These are phyloP conservation scores for Nomada flava DNA, from an alignment of 2,888 invertebrate genomes.

Conservation along the genomic window DNA sequence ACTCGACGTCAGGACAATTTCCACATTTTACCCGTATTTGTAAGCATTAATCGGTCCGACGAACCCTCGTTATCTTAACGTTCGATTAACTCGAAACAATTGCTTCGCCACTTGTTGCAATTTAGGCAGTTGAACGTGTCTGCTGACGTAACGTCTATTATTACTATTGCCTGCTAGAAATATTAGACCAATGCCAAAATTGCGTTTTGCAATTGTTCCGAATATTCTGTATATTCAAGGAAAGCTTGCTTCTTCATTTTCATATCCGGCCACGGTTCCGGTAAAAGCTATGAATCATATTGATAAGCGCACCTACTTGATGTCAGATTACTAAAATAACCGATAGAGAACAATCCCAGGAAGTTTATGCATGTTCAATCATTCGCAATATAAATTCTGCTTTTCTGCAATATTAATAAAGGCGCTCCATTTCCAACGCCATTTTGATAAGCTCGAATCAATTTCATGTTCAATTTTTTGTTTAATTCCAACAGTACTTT, in stretches of 20 bases:
- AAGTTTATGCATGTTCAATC: neutral
- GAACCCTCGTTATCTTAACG: slow-evolving; percentile 67
- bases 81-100: slow-evolving; percentile 77
- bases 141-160: slow-evolving; percentile 74
- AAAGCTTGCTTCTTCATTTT: neutral
- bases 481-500: neutral
- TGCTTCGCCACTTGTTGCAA: slow-evolving; percentile 76
- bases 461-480: no score
- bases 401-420: neutral
- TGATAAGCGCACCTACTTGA: neutral
- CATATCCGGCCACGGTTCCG: neutral
- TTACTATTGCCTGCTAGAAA: slow-evolving; percentile 52
- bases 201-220: neutral
- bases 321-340: neutral
- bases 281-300: slow-evolving; percentile 9
- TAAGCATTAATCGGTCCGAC: slow-evolving; percentile 39
- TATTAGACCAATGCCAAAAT: slow-evolving; percentile 44
- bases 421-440: neutral
- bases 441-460: neutral
- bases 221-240: neutral
- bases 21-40: slow-evolving; percentile 26
- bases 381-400: neutral
- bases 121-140: slow-evolving; percentile 70
- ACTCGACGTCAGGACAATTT: slow-evolving; percentile 37
- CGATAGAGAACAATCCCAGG: neutral